Base-by-base conservation (phyloP, 2,888 invertebrate species). In the Brachypalpus laphriformis region DNA sequence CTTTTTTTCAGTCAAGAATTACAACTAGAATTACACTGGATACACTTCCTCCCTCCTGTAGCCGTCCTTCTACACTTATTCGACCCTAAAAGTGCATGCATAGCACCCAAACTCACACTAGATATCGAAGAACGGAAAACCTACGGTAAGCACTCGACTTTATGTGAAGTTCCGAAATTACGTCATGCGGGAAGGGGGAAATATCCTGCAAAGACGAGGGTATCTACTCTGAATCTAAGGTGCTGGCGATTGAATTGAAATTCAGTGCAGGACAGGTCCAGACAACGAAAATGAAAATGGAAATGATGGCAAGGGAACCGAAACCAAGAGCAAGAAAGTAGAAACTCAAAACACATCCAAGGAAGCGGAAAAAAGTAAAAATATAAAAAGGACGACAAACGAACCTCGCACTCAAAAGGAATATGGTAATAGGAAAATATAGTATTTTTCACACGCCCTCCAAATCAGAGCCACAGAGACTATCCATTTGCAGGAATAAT, bases 361-460 rank as follows among this genome's bases (percentile, higher is more conserved):
- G 6, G 22, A 49, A 71, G 37, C 45, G 56, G 16, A 20, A 42
- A 42, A 14, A 28, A 28, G 18, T 5, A 16, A 5, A 57, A 34
- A 34, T 34, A 8, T 11, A 31, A 6, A 31, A 40, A 16, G n/a
- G n/a, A n/a, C n/a, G 28, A 37, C 1, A 3, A 37, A 45, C 18
- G 14, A 61, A 42, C 20, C 66, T 49, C 49, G 40, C 68, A 47
- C 74, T 83, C 83, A 74, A 75, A 83, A 80, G 83, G 83, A 83
- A 78, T 74, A 78, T 83, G 82, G 65, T 77, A 82, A 82, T 82
- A 37, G 82, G 77, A 70, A 78, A 78, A 83, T 80, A 75, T 83
- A 83, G 68, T 51, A 83, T 80, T 83, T 83, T 83, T 83, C 74
- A 83, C 83, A 83, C 83, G 83, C 83, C 83, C 83, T 83, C 74